Evolutionary conservation across 2,888 invertebrate species (phyloP).

Genomic region (Drosophila barbarae): DNA sequence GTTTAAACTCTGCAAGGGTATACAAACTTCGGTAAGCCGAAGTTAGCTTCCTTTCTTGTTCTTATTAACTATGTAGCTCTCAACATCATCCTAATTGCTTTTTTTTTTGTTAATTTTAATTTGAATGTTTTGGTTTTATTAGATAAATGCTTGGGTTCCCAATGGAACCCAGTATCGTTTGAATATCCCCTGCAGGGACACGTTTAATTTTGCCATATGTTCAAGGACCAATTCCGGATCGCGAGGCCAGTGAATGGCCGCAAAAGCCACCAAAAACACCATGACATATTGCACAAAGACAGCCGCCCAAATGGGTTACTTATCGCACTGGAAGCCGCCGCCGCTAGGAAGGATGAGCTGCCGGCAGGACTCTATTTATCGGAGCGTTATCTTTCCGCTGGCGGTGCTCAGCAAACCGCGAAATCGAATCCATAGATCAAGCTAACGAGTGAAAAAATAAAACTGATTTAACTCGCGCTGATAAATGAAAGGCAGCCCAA

Average conservation of each 20-base stretch:
- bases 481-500: conserved; percentile 74
- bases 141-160: neutral
- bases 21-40: too few species aligned
- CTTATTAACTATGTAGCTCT: neutral
- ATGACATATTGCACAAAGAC: conserved; percentile 34
- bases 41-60: too few species aligned
- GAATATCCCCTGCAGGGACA: neutral
- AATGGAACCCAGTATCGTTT: neutral
- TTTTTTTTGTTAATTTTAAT: neutral
- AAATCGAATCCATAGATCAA: conserved; percentile 72
- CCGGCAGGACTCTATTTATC: conserved; percentile 53
- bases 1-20: too few species aligned
- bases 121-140: neutral
- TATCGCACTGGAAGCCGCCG: conserved; percentile 21
- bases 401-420: conserved; percentile 68
- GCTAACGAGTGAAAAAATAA: conserved; percentile 39
- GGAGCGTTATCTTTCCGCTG: conserved; percentile 54
- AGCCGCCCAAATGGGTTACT: conserved; percentile 36
- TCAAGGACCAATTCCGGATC: conserved; percentile 19
- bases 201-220: conserved; percentile 33
- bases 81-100: neutral
- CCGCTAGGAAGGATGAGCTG: conserved; percentile 33
- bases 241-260: conserved; percentile 25
- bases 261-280: conserved; percentile 19
- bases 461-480: conserved; percentile 60